Base-by-base conservation (phyloP, 2,797 vertebrate species). In the Nannoperca obscura region DNA sequence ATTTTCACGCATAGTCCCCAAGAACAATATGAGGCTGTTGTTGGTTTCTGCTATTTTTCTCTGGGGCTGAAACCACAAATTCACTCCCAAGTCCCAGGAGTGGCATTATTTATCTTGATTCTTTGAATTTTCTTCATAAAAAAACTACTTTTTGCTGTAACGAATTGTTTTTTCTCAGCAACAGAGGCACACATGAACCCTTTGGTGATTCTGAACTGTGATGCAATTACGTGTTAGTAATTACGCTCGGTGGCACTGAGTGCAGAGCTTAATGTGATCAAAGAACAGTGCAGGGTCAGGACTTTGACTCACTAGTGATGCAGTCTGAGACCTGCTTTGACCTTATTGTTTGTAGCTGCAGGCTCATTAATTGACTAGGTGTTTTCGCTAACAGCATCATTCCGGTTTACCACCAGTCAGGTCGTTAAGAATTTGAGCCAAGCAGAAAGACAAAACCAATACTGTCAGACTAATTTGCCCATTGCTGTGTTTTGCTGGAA, bases 301-400 rank as follows among this genome's bases (percentile, higher is more conserved):
- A 75, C 67, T 54, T 68, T 19, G 9, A 78, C 50, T 58, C 13
- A 36, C 8, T 1, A 38, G 34, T 13, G 19, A 17, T 68, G 71
- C 44, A 30, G 50, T 58, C 27, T 40, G 64, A 61, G 57, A 72
- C 57, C 67, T 50, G 61, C 49, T 60, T 46, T 82, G 83, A 86
- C 83, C 77, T 81, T 40, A 59, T 38, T 80, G 78, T 73, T 60
- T 78, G 81, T 36, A 74, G 67, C 80, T 84, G 61, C 64, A 34
- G 84, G 86, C 83, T 72, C 12, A 30, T 87, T 92, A 92, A 94
- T 87, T 86, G 89, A 83, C 81, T 52, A 62, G 79, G 74, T 91
- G 82, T 86, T 85, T 86, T 85, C 10, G 46, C 59, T 70, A 78
- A 77, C 49, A 14, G 74, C 82, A 63, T 67, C 36, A 13, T 74